Evolutionary conservation across 2,113 vertebrate genomes (phyloP).

Genomic region (Tupaia tana): DNA sequence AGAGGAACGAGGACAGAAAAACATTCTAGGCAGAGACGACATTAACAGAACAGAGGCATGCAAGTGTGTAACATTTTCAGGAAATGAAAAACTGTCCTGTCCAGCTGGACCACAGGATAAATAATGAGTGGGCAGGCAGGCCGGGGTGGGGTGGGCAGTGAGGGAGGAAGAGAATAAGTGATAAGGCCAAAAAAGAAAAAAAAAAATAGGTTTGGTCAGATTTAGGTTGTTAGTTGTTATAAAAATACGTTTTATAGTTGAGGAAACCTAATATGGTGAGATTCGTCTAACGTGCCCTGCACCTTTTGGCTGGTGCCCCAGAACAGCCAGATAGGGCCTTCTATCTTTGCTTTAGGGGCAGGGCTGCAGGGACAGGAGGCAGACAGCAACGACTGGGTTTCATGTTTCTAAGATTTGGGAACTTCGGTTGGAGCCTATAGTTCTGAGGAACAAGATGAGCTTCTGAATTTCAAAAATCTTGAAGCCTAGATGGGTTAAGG

Average conservation of each 20-base stretch:
- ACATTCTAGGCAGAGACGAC: background rate
- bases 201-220: background rate
- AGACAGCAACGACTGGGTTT: background rate
- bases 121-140: background rate
- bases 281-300: background rate
- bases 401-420: slow-evolving; percentile 5
- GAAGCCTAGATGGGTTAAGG: background rate
- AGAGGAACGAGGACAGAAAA: background rate
- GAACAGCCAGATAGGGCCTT: background rate
- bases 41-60: background rate
- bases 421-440: background rate
- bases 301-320: background rate
- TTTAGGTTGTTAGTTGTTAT: background rate
- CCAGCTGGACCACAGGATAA: background rate
- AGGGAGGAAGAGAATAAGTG: background rate
- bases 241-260: background rate
- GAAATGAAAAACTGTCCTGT: background rate
- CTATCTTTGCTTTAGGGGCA: background rate
- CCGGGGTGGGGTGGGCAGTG: accelerated
- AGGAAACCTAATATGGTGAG: background rate
- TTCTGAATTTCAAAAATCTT: slow-evolving; percentile 33
- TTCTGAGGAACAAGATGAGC: background rate
- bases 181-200: background rate
- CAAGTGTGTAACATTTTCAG: background rate
- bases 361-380: background rate